A percentile compares a stretch with the other conserved stretches of the same genome.
Conservation (phyloP, 1,140 invertebrate genomes). For the Psix sp. region DNA sequence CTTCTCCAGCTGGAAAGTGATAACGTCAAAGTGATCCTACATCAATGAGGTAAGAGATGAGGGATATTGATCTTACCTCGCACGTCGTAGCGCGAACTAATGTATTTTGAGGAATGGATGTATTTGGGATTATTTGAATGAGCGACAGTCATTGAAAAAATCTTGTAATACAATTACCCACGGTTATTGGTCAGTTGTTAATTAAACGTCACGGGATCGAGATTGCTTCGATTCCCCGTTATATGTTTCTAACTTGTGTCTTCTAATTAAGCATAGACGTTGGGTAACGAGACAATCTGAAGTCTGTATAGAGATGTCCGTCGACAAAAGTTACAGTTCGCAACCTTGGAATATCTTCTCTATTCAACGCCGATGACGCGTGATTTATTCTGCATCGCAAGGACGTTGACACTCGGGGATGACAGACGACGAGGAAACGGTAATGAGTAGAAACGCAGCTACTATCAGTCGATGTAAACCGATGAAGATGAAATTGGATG, state of each 20-base stretch:
- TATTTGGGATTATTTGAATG: constrained; percentile 29
- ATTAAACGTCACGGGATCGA: constrained; percentile 27
- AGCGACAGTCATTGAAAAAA: neutral
- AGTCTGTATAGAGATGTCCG: constrained; percentile 19
- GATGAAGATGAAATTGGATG: constrained; percentile 53
- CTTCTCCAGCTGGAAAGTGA: constrained; percentile 60
- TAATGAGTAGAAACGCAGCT: constrained; percentile 55
- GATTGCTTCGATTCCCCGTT: constrained; percentile 22
- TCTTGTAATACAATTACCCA: constrained; percentile 8
- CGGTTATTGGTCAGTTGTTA: constrained; percentile 12
- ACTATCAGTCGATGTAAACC: constrained; percentile 42
- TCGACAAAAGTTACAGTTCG: constrained; percentile 36
- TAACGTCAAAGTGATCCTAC: constrained; percentile 68
- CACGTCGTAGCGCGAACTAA: constrained; percentile 12
- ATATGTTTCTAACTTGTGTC: constrained; percentile 20
- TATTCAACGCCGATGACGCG: constrained; percentile 14
- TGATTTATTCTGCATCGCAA: constrained; percentile 44
- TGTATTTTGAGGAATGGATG: constrained; percentile 26
- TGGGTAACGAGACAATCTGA: constrained; percentile 16
- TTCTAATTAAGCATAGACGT: constrained; percentile 42
- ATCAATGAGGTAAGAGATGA: constrained; percentile 41
- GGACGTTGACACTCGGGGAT: constrained; percentile 41
- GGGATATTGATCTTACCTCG: constrained; percentile 36
- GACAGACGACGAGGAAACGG: constrained; percentile 44
- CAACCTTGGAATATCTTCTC: constrained; percentile 42